These are phyloP conservation scores for Dynastes tityus DNA, from an alignment of 2,888 invertebrate species.

Conservation along the genomic window DNA sequence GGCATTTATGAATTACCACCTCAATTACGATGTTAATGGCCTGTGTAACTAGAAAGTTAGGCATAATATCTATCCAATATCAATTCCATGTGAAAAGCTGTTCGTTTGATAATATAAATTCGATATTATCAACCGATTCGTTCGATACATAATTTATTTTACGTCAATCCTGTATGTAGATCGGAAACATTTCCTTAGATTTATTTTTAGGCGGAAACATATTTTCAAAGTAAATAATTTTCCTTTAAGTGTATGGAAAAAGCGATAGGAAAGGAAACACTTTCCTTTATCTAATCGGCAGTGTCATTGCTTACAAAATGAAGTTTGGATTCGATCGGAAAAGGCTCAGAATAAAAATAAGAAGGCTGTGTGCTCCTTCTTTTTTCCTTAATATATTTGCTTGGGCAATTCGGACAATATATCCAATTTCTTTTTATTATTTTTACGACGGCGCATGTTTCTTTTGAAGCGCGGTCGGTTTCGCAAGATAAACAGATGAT, in stretches of 20 bases:
- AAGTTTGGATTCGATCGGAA: slow-evolving; percentile 42
- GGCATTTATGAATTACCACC: too few relatives aligned
- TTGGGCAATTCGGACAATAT: slow-evolving; percentile 42
- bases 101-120: too few relatives aligned
- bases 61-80: too few relatives aligned
- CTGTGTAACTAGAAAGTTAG: too few relatives aligned
- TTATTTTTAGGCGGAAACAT: not conserved
- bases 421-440: slow-evolving; percentile 47
- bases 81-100: too few relatives aligned
- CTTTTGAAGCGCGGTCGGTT: slow-evolving; percentile 14
- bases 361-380: slow-evolving; percentile 15
- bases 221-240: slow-evolving; percentile 40
- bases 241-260: slow-evolving; percentile 7
- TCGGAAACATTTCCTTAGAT: not conserved
- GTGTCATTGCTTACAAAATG: slow-evolving; percentile 43
- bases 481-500: slow-evolving; percentile 41
- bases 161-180: not conserved
- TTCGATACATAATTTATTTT: too few relatives aligned
- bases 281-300: slow-evolving; percentile 35
- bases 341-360: slow-evolving; percentile 31
- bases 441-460: slow-evolving; percentile 39
- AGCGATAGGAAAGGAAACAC: slow-evolving; percentile 36
- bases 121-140: too few relatives aligned
- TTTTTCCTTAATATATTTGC: slow-evolving; percentile 42
- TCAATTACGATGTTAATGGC: too few relatives aligned